phyloP scores from a whole-genome alignment of 2,113 vertebrate species.

The Cyanocitta stelleri region DNA sequence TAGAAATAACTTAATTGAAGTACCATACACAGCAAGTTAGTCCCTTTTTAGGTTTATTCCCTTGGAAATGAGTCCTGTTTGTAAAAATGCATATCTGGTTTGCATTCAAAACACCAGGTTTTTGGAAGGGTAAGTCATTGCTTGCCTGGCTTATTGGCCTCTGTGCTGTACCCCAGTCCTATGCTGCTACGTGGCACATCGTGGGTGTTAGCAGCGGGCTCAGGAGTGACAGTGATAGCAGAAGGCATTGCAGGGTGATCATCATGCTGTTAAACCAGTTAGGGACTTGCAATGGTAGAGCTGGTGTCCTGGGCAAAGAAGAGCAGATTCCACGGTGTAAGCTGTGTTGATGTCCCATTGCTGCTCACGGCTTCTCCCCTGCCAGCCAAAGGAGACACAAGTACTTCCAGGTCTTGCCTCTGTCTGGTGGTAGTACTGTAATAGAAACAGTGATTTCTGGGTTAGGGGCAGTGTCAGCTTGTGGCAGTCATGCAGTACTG shows the following conservation, averaged over 20 bases:
- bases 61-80: neutral
- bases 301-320: neutral
- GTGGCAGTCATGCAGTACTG: neutral
- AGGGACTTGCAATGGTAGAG: neutral
- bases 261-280: neutral
- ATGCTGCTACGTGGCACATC: neutral
- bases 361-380: neutral
- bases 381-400: neutral
- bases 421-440: neutral
- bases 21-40: neutral
- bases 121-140: neutral
- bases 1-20: slow-evolving; percentile 10
- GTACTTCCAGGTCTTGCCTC: neutral
- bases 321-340: neutral
- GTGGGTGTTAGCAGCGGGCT: neutral
- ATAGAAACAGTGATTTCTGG: neutral
- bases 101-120: neutral
- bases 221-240: neutral
- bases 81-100: neutral
- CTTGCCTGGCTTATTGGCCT: neutral
- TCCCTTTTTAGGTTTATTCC: neutral
- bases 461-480: neutral
- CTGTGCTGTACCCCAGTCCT: neutral
- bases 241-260: neutral
- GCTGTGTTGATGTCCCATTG: neutral